Evolutionary conservation across 2,797 vertebrate species (phyloP).

Genomic region (Enoplosus armatus): DNA sequence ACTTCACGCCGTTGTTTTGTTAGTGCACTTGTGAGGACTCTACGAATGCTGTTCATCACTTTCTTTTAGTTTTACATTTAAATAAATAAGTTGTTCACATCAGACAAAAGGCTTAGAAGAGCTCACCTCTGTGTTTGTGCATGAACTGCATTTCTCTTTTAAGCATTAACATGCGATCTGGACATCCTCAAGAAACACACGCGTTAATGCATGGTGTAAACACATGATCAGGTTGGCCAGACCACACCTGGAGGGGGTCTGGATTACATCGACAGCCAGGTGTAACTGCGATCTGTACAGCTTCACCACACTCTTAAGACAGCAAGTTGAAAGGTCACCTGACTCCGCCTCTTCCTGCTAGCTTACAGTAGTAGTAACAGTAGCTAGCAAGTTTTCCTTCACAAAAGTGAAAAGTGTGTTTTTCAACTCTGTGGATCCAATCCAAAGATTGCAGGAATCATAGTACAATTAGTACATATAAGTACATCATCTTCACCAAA

Average conservation of each 20-base stretch:
- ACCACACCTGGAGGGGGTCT: background rate
- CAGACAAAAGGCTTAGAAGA: background rate
- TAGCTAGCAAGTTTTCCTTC: no score
- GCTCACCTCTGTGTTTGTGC: background rate
- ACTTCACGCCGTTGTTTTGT: background rate
- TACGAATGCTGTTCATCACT: background rate
- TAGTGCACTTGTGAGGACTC: background rate
- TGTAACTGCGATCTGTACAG: background rate
- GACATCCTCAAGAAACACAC: background rate
- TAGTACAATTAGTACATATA: no score
- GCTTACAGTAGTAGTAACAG: no score
- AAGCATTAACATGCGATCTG: no score
- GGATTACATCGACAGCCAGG: background rate
- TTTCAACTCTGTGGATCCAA: no score
- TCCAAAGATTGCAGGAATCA: no score
- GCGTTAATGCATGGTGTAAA: background rate
- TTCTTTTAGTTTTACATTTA: background rate
- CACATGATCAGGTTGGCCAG: background rate
- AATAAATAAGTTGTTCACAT: background rate
- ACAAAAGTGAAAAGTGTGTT: no score
- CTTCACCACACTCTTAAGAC: background rate
- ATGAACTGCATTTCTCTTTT: background rate
- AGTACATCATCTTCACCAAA: no score
- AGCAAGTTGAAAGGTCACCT: no score
- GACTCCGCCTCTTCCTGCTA: no score